A percentile compares a stretch with the other conserved stretches of the same genome.
Evolutionary conservation across 2,797 vertebrate genomes (phyloP).

Genomic region (Acanthurus lineatus): DNA sequence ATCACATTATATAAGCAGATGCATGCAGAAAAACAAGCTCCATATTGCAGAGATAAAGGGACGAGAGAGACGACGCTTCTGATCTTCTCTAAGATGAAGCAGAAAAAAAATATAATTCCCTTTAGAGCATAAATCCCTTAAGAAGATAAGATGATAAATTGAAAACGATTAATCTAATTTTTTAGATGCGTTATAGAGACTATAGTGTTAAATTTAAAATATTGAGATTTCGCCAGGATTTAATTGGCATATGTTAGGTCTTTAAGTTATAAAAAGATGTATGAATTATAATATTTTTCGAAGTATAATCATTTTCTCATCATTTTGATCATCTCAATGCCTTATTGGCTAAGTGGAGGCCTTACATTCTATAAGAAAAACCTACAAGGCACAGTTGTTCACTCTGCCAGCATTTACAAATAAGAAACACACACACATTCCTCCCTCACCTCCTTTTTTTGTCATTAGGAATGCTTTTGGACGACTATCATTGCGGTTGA

Average conservation of each 20-base stretch:
- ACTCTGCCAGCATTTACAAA: constrained; percentile 57
- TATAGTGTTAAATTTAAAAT: constrained; percentile 4
- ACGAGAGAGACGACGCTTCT: neutral
- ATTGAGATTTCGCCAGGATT: neutral
- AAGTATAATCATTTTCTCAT: neutral
- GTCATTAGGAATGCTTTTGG: constrained; percentile 58
- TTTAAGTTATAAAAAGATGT: neutral
- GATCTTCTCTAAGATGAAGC: constrained; percentile 4
- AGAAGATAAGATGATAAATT: constrained; percentile 4
- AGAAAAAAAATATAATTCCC: constrained; percentile 1
- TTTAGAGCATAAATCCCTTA: neutral
- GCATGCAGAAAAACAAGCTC: constrained; percentile 20
- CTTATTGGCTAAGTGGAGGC: constrained; percentile 8
- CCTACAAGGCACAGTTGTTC: constrained; percentile 16
- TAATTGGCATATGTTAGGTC: neutral
- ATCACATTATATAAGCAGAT: constrained; percentile 17
- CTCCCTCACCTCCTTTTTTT: constrained; percentile 45
- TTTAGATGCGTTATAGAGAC: neutral
- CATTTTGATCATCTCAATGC: neutral
- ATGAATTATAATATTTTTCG: neutral
- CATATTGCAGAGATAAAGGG: constrained; percentile 9
- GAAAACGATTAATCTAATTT: neutral
- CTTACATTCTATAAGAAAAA: constrained; percentile 23
- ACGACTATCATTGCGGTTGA: constrained; percentile 43
- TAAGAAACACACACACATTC: constrained; percentile 62